Conservation (phyloP, 2,888 invertebrate species). For the Pelosia muscerda region DNA sequence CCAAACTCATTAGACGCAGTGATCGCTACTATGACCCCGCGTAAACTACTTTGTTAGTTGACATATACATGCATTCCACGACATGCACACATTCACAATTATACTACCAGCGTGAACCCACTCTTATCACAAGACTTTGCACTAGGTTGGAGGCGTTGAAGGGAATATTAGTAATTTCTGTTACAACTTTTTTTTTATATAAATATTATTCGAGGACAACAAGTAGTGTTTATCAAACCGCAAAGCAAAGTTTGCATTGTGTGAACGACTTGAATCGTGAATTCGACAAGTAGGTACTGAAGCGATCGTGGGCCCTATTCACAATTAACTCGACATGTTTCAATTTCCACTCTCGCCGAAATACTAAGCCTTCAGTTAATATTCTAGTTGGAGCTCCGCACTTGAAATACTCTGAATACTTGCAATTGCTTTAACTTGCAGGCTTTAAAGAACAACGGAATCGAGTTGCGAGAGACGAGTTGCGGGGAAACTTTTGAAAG, state of each 20-base stretch:
- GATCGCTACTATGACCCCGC: too few species aligned
- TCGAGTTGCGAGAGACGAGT: slow-evolving; percentile 36
- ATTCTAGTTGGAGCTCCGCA: slow-evolving; percentile 60
- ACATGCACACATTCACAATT: too few species aligned
- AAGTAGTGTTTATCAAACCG: slow-evolving; percentile 51
- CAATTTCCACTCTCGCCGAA: slow-evolving; percentile 75
- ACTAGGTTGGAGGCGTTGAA: too few species aligned
- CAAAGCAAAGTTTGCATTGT: slow-evolving; percentile 49
- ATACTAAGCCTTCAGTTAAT: slow-evolving; percentile 69
- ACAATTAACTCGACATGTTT: slow-evolving; percentile 83
- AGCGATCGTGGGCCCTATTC: slow-evolving; percentile 63
- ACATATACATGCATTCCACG: too few species aligned
- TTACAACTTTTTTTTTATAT: too few species aligned
- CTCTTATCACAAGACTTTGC: too few species aligned
- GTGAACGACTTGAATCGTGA: slow-evolving; percentile 55
- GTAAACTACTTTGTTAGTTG: too few species aligned
- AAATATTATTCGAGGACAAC: slow-evolving; percentile 48
- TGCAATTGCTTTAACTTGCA: slow-evolving; percentile 54
- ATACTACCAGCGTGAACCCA: too few species aligned
- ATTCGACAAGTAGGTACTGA: slow-evolving; percentile 58
- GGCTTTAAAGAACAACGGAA: slow-evolving; percentile 49
- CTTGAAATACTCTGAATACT: slow-evolving; percentile 55
- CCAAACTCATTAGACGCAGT: too few species aligned
- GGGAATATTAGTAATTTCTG: too few species aligned
- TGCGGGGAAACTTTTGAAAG: slow-evolving; percentile 43